Evolutionary conservation across 2,113 vertebrate genomes (phyloP), one percentile per base, ranked within the genome.

Genomic region (Reinhardtius hippoglossoides): DNA sequence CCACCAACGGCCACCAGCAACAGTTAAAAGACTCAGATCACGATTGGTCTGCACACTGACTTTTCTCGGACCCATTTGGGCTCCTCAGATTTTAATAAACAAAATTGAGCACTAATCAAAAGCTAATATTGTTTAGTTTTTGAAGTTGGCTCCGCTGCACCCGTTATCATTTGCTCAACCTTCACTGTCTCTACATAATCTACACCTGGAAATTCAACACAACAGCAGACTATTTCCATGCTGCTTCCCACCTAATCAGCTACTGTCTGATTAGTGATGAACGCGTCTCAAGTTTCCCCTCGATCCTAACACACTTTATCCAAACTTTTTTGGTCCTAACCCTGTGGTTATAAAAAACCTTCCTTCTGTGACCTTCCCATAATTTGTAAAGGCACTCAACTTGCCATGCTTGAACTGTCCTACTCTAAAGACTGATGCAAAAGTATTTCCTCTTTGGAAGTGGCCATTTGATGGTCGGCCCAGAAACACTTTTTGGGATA

Each of bases 51-150:
- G 78, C 75, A 89, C 85, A 91, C 77, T 86, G 83, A 93, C 90
- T 84, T 69, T 92, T 88, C 76, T 87, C 76, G 91, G 89, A 92
- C 86, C 87, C 84, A 59, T 87, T 91, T 88, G 88, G 87, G 91
- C 86, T 91, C 87, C 87, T 90, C 82, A 82, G 86, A 89, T 92
- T 94, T 94, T 91, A 92, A 91, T 88, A 90, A 88, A 92, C 84
- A 84, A 76, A 78, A 85, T 88, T 92, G 90, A 93, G 94, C 93
- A 93, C 93, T 94, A 92, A 92, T 91, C 90, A 86, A 86, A 93
- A 92, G 85, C 92, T 90, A 89, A 92, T 76, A 71, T 87, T 83
- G 56, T 90, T 89, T 90, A 81, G 84, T 90, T 88, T 91, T 91
- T 86, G 86, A 83, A 84, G 80, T 86, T 71, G 24, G 73, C 87